Evolutionary conservation across 2,797 vertebrate species (phyloP).

Genomic region (Lateolabrax maculatus): DNA sequence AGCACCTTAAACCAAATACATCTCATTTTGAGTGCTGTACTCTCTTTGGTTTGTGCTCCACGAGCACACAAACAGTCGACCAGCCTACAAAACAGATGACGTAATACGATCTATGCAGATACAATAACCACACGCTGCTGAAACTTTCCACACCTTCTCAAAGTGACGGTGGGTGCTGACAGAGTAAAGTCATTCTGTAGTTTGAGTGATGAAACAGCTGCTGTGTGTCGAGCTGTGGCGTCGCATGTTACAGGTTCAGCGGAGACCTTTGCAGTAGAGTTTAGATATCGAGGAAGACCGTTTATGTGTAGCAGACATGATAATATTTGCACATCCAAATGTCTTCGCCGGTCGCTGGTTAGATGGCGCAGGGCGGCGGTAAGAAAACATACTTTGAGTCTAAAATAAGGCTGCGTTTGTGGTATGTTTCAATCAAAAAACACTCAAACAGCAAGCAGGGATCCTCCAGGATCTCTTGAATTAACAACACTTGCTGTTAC

Average conservation of each 20-base stretch:
- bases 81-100: constrained; percentile 1
- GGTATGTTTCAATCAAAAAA: background rate
- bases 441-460: background rate
- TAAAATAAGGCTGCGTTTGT: constrained; percentile 27
- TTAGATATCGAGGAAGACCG: constrained; percentile 28
- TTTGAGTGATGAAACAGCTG: constrained; percentile 16
- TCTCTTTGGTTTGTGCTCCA: constrained; percentile 75
- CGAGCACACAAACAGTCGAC: constrained; percentile 5
- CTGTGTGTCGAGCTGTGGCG: background rate
- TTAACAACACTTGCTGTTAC: constrained; percentile 18
- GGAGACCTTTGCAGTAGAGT: background rate
- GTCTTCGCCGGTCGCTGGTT: background rate
- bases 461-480: background rate
- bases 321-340: constrained; percentile 24
- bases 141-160: background rate
- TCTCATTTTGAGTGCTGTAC: constrained; percentile 20
- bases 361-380: background rate
- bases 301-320: background rate
- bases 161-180: background rate
- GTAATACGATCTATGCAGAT: background rate
- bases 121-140: background rate
- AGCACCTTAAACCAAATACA: constrained; percentile 33
- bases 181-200: background rate
- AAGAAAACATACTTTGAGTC: background rate
- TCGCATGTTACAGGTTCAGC: constrained; percentile 19